phyloP scores from a whole-genome alignment of 2,113 vertebrate species.

The Albula goreensis region DNA sequence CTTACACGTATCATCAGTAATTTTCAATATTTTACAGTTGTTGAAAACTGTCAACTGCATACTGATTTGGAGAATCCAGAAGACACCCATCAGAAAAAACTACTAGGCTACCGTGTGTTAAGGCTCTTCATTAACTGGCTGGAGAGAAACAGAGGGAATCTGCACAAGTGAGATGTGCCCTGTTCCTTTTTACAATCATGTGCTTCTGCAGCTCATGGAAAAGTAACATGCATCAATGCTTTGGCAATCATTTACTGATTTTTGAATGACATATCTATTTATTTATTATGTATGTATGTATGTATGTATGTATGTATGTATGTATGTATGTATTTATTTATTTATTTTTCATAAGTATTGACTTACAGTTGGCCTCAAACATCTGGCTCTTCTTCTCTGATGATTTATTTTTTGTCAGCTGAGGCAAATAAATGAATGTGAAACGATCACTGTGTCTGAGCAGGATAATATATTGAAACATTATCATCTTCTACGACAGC shows the following conservation, averaged over 20 bases:
- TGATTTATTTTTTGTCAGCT: background rate
- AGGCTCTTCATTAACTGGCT: background rate
- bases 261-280: background rate
- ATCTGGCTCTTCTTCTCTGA: background rate
- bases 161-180: background rate
- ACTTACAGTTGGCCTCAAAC: background rate
- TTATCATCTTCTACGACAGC: no score
- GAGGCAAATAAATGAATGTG: background rate
- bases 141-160: background rate
- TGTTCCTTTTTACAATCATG: background rate
- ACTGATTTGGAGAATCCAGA: background rate
- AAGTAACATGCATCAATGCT: background rate
- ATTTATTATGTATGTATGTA: no score
- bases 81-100: background rate
- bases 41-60: background rate
- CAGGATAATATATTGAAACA: no score
- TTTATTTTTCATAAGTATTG: background rate
- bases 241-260: no score
- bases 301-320: conserved; percentile 5
- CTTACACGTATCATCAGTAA: background rate
- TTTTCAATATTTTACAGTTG: background rate
- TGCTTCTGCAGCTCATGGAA: background rate
- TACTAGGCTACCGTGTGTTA: background rate
- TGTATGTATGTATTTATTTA: conserved; percentile 24
- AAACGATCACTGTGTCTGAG: background rate